phyloP scores from a whole-genome alignment of 2,113 vertebrate genomes.

The Neodontobutis hainanensis region DNA sequence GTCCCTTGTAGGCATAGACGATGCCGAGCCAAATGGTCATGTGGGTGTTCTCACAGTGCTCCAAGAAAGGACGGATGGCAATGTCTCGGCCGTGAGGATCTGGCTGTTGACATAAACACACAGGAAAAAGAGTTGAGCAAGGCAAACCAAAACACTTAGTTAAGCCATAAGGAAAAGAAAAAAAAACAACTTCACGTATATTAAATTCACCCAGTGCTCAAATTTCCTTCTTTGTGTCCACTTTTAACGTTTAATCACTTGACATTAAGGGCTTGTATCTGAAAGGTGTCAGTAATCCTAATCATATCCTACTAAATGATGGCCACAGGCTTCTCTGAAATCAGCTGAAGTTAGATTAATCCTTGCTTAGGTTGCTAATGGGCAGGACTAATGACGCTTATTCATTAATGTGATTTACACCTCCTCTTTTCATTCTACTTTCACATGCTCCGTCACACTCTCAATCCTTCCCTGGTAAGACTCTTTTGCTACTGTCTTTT shows the following conservation, averaged over 20 bases:
- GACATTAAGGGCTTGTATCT: background rate
- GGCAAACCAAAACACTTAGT: slow-evolving; percentile 6
- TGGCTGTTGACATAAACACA: slow-evolving; percentile 79
- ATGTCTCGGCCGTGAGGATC: slow-evolving; percentile 97
- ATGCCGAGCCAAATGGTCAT: slow-evolving; percentile 99
- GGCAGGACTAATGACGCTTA: slow-evolving; percentile 58
- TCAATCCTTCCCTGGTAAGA: slow-evolving; percentile 4
- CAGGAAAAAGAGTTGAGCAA: slow-evolving; percentile 17
- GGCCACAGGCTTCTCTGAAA: slow-evolving; percentile 38
- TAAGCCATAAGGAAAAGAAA: slow-evolving; percentile 1
- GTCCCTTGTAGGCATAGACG: slow-evolving; percentile 98
- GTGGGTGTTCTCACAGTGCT: slow-evolving; percentile 98
- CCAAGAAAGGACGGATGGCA: slow-evolving; percentile 95
- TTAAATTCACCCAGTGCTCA: no score
- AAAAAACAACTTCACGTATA: background rate
- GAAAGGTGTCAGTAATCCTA: slow-evolving; percentile 5
- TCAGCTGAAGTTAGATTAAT: slow-evolving; percentile 56
- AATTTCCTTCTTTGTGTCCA: no score
- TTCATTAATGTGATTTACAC: slow-evolving; percentile 62
- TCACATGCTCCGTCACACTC: slow-evolving; percentile 15
- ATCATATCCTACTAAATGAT: slow-evolving; percentile 35
- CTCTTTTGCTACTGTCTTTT: slow-evolving; percentile 21
- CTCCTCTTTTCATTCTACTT: slow-evolving; percentile 28
- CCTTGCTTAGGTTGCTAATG: slow-evolving; percentile 54
- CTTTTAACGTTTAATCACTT: background rate